Base-by-base conservation (phyloP, 2,113 vertebrate species). In the Stomatorhinus ivindoensis region DNA sequence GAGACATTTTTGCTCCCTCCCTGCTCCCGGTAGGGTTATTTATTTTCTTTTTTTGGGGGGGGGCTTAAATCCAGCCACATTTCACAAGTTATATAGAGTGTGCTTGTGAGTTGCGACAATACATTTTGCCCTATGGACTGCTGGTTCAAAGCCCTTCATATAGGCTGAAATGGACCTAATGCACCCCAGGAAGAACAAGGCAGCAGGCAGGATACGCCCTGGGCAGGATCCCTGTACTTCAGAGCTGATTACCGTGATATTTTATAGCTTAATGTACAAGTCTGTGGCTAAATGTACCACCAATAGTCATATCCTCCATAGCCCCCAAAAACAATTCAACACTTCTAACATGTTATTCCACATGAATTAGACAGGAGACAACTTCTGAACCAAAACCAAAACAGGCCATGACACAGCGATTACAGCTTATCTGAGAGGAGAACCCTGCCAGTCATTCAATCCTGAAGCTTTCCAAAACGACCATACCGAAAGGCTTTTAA, bases 401-500 rank as follows among this genome's bases (percentile, higher is more conserved):
- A 80, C 8, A 13, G 35, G 31, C 15, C 15, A 76, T 76, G 31
- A n/a, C 17, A 42, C 13, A 39, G 42, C 15, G 21, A 50, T 13
- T 4, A 17, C 1, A 11, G 19, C 24, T 11, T 19, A 48, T 48
- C 46, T 10, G 39, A 85, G 27, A 27, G 51, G 15, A 35, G 46
- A 58, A 31, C 39, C 39, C 65, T 82, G 48, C 31, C 15, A 35
- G 44, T 69, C n/a, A 10, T 19, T 88, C 24, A 15, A 27, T 87
- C 61, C 13, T 42, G 15, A 39, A 83, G 55, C 31, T 35, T 50
- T 88, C 27, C 86, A 31, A 89, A 89, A 84, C 73, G 73, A 89
- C 50, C 13, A 42, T 35, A 53, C 53, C 44, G n/a, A 35, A 91
- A 89, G 92, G 87, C 88, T 87, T 87, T 88, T 89, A 87, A 87